Base-by-base conservation (phyloP, 2,797 vertebrate genomes). In the Cirrhinus molitorella region DNA sequence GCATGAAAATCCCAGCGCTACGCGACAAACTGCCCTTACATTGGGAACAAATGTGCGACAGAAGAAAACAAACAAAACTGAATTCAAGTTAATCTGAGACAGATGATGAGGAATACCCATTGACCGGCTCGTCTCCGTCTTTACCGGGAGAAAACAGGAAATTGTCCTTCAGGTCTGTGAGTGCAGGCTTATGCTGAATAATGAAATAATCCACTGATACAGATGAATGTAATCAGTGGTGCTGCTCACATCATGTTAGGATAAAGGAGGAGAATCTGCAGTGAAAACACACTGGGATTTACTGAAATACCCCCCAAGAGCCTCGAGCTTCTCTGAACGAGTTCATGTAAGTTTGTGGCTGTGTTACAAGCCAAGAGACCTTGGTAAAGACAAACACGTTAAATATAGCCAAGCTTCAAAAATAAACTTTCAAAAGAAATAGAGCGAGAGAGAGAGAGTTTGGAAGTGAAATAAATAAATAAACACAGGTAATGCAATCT, bases 1-100 rank as follows among this genome's bases (percentile, higher is more conserved):
- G 78, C 90, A 91, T 89, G 79, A 88, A 90, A 92, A 84, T 84
- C 81, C 83, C 86, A 93, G 92, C 86, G 88, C 57, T 67, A 34
- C 88, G 89, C 80, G 79, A 88, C 80, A 75, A 88, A 84, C 79
- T 86, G 85, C 65, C 23, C 37, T 40, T 3, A 79, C 72, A 87
- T 79, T 45, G 76, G 86, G 85, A 80, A 45, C 51, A 85, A 72
- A 81, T 53, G 55, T 74, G 51, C 47, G 59, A 74, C 61, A 88
- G 72, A 85, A 11, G 84, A 86, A 87, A n/a, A 19, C 25, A 76
- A 49, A 78, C 68, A n/a, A 49, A 75, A 13, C 43, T 7, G 53
- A 57, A 57, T 57, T 53, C n/a, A 43, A 67, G 63, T 25, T 55
- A 25, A 68, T 67, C 63, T 7, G 63, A 79, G 28, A 67, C 74